A percentile compares a stretch with the other conserved stretches of the same genome.
phyloP scores from a whole-genome alignment of 2,113 vertebrate species.

The Glaucomys volans region DNA sequence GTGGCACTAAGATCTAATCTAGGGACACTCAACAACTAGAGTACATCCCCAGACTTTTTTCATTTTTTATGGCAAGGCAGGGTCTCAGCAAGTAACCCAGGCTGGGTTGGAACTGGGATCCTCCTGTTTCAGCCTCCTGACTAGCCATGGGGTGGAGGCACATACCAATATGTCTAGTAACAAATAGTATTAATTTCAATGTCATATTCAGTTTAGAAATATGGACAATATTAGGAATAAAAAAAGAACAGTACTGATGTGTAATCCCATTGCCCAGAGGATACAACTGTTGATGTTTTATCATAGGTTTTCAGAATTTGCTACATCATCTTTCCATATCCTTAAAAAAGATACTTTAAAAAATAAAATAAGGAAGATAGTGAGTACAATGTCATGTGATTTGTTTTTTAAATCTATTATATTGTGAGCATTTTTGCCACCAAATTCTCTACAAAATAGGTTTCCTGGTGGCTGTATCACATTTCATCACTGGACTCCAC shows the following conservation, averaged over 20 bases:
- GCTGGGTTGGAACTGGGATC: no score
- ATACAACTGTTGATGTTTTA: not conserved
- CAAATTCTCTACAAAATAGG: not conserved
- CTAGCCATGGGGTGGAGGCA: no score
- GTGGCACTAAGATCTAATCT: no score
- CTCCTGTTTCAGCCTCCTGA: no score
- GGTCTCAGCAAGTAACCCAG: no score
- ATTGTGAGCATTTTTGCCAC: not conserved
- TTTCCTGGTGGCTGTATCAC: not conserved
- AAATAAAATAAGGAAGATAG: not conserved
- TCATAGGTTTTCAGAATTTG: conserved; percentile 25
- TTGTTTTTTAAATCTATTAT: not conserved
- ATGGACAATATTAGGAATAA: not conserved
- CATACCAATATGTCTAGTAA: no score
- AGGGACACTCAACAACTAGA: no score
- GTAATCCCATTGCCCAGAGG: not conserved
- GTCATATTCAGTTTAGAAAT: conserved; percentile 15
- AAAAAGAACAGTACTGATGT: not conserved
- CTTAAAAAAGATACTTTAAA: not conserved
- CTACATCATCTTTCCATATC: not conserved
- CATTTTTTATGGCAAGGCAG: no score
- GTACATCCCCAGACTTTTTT: no score
- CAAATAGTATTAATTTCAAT: not conserved
- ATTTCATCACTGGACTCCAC: not conserved
- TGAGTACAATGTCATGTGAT: not conserved